phyloP scores from a whole-genome alignment of 2,888 invertebrate species.

The Lepidocyrtoides sp. region DNA sequence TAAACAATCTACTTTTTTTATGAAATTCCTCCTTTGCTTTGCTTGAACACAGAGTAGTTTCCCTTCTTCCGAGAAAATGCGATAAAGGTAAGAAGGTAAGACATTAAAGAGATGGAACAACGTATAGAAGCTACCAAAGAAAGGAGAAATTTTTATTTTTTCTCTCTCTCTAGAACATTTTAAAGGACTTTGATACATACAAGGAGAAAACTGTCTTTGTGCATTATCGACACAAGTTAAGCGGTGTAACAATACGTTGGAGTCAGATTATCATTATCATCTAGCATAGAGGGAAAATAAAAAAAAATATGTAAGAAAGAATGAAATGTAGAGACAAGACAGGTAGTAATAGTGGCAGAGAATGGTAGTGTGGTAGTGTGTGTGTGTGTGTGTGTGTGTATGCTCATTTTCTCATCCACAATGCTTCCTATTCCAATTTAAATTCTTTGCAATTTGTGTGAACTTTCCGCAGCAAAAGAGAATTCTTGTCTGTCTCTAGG shows the following conservation, averaged over 20 bases:
- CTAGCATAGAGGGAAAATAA: neutral
- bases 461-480: neutral
- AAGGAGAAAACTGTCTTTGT: neutral
- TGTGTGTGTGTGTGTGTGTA: too few species aligned
- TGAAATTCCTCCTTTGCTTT: neutral
- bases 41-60: neutral
- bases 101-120: too few species aligned
- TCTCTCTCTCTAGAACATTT: neutral
- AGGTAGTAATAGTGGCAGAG: too few species aligned
- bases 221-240: slow-evolving; percentile 1
- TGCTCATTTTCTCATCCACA: neutral
- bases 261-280: neutral
- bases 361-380: neutral
- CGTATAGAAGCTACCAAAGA: too few species aligned
- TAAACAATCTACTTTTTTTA: neutral
- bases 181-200: neutral
- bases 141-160: too few species aligned
- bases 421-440: slow-evolving; percentile 22
- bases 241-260: neutral
- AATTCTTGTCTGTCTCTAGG: slow-evolving; percentile 16
- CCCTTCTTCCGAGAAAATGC: slow-evolving; percentile 8
- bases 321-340: too few species aligned
- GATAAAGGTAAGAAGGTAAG: slow-evolving; percentile 42
- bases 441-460: slow-evolving; percentile 46
- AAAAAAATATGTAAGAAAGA: neutral